Conservation (phyloP, 2,113 vertebrate genomes). For the Uropsilus gracilis region DNA sequence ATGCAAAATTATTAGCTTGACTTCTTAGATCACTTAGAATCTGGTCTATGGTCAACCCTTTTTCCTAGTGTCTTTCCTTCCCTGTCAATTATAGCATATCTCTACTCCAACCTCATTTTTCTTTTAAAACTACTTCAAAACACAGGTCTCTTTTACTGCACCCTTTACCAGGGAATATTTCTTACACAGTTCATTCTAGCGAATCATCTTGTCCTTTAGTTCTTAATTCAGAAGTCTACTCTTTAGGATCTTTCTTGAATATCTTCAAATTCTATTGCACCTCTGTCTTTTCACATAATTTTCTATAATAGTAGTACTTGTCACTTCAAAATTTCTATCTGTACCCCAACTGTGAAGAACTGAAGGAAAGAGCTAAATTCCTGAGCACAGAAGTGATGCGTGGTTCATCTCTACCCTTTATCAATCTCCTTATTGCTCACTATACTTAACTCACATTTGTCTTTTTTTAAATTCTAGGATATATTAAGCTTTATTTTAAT, state of each 20-base stretch:
- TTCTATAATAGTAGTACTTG: neutral
- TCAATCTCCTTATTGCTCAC: neutral
- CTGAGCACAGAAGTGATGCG: neutral
- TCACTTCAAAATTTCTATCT: neutral
- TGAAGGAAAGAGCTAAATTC: slow-evolving; percentile 13
- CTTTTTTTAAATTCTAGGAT: neutral
- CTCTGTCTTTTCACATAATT: slow-evolving; percentile 39
- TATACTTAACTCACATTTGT: neutral
- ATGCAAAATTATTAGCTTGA: neutral
- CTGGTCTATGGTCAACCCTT: neutral
- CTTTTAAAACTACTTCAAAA: neutral
- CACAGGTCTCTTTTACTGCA: neutral
- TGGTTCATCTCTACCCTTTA: neutral
- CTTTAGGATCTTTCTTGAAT: slow-evolving; percentile 3
- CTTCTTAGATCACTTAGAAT: neutral
- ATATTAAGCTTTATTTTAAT: neutral
- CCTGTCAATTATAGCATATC: neutral
- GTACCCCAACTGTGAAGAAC: neutral
- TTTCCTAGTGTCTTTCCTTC: neutral
- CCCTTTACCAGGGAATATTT: neutral
- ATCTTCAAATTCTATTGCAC: neutral
- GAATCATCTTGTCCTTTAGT: neutral
- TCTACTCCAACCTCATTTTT: neutral
- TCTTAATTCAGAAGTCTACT: neutral
- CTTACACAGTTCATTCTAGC: neutral